These are phyloP conservation scores for Pao palembangensis DNA, from an alignment of 2,113 vertebrate genomes.

Conservation along the genomic window DNA sequence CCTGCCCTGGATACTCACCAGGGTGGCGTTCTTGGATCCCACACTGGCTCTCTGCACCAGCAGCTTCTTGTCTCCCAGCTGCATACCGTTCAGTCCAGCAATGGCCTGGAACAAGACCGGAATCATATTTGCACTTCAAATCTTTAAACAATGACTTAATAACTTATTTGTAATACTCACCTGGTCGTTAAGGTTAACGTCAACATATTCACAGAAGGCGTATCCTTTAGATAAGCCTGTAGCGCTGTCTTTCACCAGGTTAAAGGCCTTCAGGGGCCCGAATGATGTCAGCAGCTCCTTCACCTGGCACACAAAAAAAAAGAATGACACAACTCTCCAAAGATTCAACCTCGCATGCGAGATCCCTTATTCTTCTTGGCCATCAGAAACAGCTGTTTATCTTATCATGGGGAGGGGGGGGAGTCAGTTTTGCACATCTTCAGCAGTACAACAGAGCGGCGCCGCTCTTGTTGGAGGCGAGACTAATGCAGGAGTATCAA, in stretches of 20 bases:
- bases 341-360: background rate
- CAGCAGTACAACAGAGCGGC: no score
- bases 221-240: constrained; percentile 91
- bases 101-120: constrained; percentile 75
- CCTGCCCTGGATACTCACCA: constrained; percentile 74
- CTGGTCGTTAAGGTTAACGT: constrained; percentile 92
- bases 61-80: constrained; percentile 91
- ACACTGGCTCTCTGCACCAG: constrained; percentile 91
- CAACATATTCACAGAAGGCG: constrained; percentile 93
- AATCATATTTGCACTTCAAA: background rate
- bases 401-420: background rate
- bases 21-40: constrained; percentile 89
- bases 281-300: constrained; percentile 91
- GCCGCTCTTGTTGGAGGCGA: no score
- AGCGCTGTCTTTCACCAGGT: constrained; percentile 91
- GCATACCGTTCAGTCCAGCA: constrained; percentile 89
- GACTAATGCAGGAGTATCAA: constrained; percentile 44
- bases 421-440: no score
- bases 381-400: background rate
- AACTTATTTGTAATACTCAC: constrained; percentile 53
- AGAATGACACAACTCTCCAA: background rate
- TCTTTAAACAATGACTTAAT: no score
- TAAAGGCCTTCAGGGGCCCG: constrained; percentile 90
- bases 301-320: constrained; percentile 70
- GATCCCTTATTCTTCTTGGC: no score